Base-by-base conservation (phyloP, 2,888 invertebrate genomes). In the Cabera pusaria region DNA sequence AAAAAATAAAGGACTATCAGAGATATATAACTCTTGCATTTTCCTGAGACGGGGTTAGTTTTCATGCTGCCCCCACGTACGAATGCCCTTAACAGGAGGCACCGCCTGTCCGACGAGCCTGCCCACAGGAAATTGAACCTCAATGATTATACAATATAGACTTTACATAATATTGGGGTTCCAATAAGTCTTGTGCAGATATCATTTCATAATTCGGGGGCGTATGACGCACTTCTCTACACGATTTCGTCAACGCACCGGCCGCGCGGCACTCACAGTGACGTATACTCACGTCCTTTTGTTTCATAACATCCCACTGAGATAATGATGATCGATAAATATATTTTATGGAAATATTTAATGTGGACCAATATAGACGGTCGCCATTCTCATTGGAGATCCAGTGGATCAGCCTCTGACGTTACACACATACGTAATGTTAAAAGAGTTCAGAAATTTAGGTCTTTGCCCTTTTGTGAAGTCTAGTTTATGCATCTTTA, bases 241-340 rank as follows among this genome's bases (percentile, higher is more conserved):
- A 50, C 52, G 55, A 61, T 65, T 68, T 70, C 62, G 57, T 65
- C 58, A 59, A 45, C 49, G 36, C 50, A 52, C 50, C 47, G 34
- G 57, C 47, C 60, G n/a, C n/a, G n/a, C n/a, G n/a, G n/a, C n/a
- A n/a, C n/a, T n/a, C n/a, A n/a, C n/a, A n/a, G n/a, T n/a, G n/a
- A n/a, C 57, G 60, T 59, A 49, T 53, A 52, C 66, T 78, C 78
- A 79, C 81, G 78, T 74, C 60, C 54, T 54, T 45, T 43, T 44
- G 62, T 72, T 73, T 71, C 70, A 64, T 78, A 78, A 83, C 67
- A 64, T 64, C 60, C 62, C 63, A 73, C 74, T 75, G 69, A 74
- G 72, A 79, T 79, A 76, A 72, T 70, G 72, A 57, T 60, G 50
- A 37, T 52, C 56, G 75, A 75, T 75, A 75, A 74, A 70, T 64